Base-by-base conservation (phyloP, 2,113 vertebrate genomes). In the Mirounga angustirostris region DNA sequence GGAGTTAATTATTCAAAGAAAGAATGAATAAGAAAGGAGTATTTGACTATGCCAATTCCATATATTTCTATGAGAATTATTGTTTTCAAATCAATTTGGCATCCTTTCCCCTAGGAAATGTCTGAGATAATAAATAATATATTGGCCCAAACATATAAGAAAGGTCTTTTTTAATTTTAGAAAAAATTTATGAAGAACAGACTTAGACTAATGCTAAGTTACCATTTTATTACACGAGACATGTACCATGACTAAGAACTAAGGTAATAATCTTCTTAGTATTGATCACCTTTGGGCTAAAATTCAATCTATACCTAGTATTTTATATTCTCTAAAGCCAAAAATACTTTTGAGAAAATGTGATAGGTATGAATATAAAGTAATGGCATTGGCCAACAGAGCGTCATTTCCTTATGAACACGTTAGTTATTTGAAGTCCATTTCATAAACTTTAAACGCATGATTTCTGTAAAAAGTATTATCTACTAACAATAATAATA, bases 61-160 rank as follows among this genome's bases (percentile, higher is more conserved):
- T 58, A 14, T 67, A 33, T 26, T 15, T 89, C 22, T 93, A 33
- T 65, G 33, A 85, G 2, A 56, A 63, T 87, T 24, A 50, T 54
- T 85, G 11, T 63, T 91, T 88, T 96, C 54, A 97, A 79, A 40
- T 84, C 30, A 92, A 61, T 36, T 80, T 93, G 19, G 54, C 13
- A 88, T 69, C 24, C 4, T 46, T 87, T 58, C 16, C 4, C 22
- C 86, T 33, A 79, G 16, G 22, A 84, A 89, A 91, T 3, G 7
- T 93, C 43, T 91, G 26, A 76, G 16, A 46, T n/a, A 92, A 40
- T 89, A 95, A 73, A 52, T 87, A 14, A 76, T 43, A 54, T 63
- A 40, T 54, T 61, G 28, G 0, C 8, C 7, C 15, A 92, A 84
- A 88, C 4, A 79, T 86, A 79, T 92, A 74, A 21, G 36, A 80